phyloP scores from a whole-genome alignment of 2,797 vertebrate genomes.

The Hoplostethus mediterraneus region DNA sequence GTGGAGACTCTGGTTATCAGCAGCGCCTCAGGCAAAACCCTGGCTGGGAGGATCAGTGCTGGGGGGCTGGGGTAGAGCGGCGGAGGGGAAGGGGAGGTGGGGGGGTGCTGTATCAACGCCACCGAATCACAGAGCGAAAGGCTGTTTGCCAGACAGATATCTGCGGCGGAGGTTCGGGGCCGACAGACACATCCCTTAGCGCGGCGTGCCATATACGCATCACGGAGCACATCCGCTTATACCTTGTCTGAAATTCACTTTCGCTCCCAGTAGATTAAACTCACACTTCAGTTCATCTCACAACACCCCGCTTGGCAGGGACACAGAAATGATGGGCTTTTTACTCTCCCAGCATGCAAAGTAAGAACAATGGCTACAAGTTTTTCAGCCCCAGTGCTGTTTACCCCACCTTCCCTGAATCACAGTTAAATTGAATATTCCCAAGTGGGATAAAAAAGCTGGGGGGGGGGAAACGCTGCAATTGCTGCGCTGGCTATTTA shows the following conservation, averaged over 20 bases:
- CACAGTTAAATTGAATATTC: constrained; percentile 38
- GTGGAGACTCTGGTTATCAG: constrained; percentile 38
- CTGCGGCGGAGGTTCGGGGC: constrained; percentile 29
- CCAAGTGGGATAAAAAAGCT: background rate
- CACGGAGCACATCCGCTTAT: constrained; percentile 65
- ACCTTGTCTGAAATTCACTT: constrained; percentile 65
- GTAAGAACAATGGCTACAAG: constrained; percentile 26
- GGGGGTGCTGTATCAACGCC: constrained; percentile 24
- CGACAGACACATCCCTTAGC: constrained; percentile 52
- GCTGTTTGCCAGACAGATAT: constrained; percentile 51
- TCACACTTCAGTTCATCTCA: constrained; percentile 71
- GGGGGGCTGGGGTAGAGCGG: background rate
- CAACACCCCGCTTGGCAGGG: constrained; percentile 57
- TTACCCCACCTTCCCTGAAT: constrained; percentile 47
- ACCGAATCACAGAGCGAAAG: constrained; percentile 39
- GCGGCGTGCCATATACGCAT: constrained; percentile 40
- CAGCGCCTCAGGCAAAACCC: constrained; percentile 35
- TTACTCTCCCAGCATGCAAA: constrained; percentile 54
- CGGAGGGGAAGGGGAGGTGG: background rate
- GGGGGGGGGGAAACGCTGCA: background rate
- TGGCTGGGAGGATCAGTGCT: too few species aligned
- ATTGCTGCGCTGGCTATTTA: constrained; percentile 27
- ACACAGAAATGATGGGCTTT: constrained; percentile 50
- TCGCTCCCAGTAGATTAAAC: constrained; percentile 77
- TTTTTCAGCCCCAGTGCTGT: constrained; percentile 32